Conservation (phyloP, 1,140 invertebrate genomes). For the Cyphomyrmex costatus region DNA sequence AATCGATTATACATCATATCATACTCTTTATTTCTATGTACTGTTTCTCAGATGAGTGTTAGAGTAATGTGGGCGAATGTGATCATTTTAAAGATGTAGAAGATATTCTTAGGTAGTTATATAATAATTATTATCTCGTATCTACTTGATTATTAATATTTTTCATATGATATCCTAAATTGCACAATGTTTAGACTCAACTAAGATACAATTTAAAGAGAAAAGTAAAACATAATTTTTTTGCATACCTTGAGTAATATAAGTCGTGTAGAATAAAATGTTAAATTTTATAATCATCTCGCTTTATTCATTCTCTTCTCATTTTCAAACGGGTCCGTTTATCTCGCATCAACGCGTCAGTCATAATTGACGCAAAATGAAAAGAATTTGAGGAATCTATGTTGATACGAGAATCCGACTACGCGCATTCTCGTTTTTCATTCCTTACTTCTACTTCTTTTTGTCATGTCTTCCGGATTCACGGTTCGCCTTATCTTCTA, state of each 20-base stretch:
- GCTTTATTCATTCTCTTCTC: not conserved
- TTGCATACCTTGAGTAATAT: not conserved
- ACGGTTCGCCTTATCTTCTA: conserved; percentile 14
- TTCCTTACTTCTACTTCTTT: conserved; percentile 40
- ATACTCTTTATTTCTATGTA: not conserved
- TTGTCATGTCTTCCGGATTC: conserved; percentile 68
- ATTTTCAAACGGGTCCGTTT: not conserved
- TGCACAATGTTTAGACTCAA: not conserved
- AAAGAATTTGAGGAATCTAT: conserved; percentile 47
- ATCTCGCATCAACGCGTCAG: not conserved
- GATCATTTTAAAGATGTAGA: not conserved
- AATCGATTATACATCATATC: conserved; percentile 30
- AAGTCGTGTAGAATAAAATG: not conserved
- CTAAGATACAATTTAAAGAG: not conserved
- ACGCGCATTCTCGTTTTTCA: conserved; percentile 59
- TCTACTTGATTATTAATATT: not conserved
- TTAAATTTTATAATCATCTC: not conserved
- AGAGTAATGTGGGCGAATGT: not conserved
- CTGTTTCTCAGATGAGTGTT: not conserved
- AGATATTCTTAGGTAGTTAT: too few relatives aligned
- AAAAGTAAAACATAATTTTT: not conserved
- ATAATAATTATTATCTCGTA: too few relatives aligned
- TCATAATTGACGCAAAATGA: conserved; percentile 45
- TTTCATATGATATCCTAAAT: not conserved
- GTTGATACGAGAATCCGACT: conserved; percentile 34